Evolutionary conservation across 2,113 vertebrate species (phyloP).

Genomic region (Sminthopsis crassicaudata): DNA sequence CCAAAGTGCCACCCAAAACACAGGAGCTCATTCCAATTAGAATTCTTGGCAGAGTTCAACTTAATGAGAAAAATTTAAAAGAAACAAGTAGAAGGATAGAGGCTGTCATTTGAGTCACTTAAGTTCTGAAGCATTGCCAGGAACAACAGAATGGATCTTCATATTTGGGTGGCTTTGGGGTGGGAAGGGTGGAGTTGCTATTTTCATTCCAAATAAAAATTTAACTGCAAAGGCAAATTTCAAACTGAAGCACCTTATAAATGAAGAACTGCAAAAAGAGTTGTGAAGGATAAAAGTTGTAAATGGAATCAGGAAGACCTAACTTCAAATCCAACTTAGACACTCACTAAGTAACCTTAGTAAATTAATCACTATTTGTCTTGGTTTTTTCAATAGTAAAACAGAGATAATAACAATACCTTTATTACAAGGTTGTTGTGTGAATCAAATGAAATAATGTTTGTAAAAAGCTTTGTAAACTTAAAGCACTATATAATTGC

Average conservation of each 20-base stretch:
- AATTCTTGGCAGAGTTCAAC: conserved; percentile 67
- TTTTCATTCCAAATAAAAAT: background rate
- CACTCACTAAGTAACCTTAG: background rate
- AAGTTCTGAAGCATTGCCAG: conserved; percentile 2
- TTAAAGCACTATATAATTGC: background rate
- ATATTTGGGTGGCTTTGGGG: background rate
- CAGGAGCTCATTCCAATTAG: conserved; percentile 62
- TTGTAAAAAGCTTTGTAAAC: background rate
- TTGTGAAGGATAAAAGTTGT: too few relatives aligned
- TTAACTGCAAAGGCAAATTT: background rate
- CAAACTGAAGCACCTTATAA: background rate
- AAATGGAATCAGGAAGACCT: background rate
- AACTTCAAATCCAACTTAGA: background rate
- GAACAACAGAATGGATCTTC: background rate
- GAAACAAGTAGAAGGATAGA: background rate
- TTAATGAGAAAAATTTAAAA: conserved; percentile 64
- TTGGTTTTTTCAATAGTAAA: background rate
- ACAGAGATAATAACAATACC: background rate
- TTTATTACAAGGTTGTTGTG: background rate
- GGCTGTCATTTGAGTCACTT: conserved; percentile 30
- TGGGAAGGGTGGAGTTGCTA: background rate
- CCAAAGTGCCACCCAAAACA: conserved; percentile 63
- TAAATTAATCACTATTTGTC: background rate
- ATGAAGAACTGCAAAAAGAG: background rate
- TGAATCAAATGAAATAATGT: background rate